Conservation (phyloP, 2,113 vertebrate genomes). For the Chrysemys picta region DNA sequence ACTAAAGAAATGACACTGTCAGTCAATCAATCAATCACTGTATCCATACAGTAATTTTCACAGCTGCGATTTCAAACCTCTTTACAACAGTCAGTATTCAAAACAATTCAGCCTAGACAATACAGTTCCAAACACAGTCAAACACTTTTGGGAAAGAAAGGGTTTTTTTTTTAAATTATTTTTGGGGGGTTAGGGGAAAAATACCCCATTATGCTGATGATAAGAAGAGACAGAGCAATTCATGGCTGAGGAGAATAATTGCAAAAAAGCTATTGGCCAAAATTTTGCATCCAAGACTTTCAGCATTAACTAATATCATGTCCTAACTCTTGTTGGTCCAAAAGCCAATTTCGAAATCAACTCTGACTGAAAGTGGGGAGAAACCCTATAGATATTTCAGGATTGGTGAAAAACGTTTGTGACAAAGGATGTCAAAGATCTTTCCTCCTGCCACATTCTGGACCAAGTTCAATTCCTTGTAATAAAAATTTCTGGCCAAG, state of each 20-base stretch:
- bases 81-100: slow-evolving; percentile 1
- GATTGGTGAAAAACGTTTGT: slow-evolving; percentile 55
- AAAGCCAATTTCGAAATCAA: slow-evolving; percentile 73
- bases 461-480: slow-evolving; percentile 69
- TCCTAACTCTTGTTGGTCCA: slow-evolving; percentile 67
- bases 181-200: slow-evolving; percentile 16
- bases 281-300: slow-evolving; percentile 58
- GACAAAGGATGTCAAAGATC: slow-evolving; percentile 69
- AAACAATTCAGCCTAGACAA: neutral
- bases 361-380: slow-evolving; percentile 62
- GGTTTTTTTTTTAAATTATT: neutral
- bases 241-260: slow-evolving; percentile 63
- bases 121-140: neutral
- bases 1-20: neutral
- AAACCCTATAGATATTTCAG: slow-evolving; percentile 65
- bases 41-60: slow-evolving; percentile 10
- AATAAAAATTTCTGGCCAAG: slow-evolving; percentile 76
- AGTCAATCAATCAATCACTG: neutral
- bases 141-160: slow-evolving; percentile 35
- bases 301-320: slow-evolving; percentile 70
- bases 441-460: slow-evolving; percentile 75
- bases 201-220: slow-evolving; percentile 13
- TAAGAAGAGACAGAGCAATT: slow-evolving; percentile 52
- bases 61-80: slow-evolving; percentile 37
- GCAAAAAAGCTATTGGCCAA: slow-evolving; percentile 54